Base-by-base conservation (phyloP, 2,113 vertebrate species). In the Rutilus rutilus region DNA sequence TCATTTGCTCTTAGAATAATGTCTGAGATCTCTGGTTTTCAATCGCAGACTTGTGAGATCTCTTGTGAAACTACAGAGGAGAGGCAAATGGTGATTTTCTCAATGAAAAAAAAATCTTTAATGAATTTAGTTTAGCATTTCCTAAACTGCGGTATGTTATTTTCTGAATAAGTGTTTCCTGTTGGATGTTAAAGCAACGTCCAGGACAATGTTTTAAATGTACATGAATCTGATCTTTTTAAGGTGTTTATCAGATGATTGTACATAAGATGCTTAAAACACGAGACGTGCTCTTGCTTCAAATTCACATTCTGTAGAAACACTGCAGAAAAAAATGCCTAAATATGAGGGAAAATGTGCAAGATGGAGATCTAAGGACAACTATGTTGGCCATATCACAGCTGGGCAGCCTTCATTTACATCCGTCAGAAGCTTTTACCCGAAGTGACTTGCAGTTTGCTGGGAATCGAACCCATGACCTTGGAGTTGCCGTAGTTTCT, bases 391-490 rank as follows among this genome's bases (percentile, higher is more conserved):
- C 36, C 69, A 45, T 73, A n/a, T 73, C 69, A 73, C 69, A 73
- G 69, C 69, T 45, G 69, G 69, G 42, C 39, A 45, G 69, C 19
- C n/a, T n/a, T 73, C 4, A 73, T 45, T 71, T 73, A 42, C 69
- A 42, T 45, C 10, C 11, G 60, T 25, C 60, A 62, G 60, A 27
- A 11, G 69, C 69, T 73, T 73, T 73, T 73, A 42, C 23, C 69
- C 36, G 45, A 73, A 42, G 9, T n/a, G 69, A 42, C 10, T 42
- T n/a, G 23, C 67, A n/a, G 59, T 71, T 71, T 33, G 2, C 19
- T 39, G 67, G 36, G 19, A n/a, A 23, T 14, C 5, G 5, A 42
- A n/a, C 36, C 33, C 36, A 73, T 73, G 69, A 73, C 69, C 65
- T 33, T 69, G 65, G 65, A 65, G 62, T 6, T 64, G 62, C 60